Evolutionary conservation across 2,888 invertebrate genomes (phyloP).

Genomic region (Allacma fusca): DNA sequence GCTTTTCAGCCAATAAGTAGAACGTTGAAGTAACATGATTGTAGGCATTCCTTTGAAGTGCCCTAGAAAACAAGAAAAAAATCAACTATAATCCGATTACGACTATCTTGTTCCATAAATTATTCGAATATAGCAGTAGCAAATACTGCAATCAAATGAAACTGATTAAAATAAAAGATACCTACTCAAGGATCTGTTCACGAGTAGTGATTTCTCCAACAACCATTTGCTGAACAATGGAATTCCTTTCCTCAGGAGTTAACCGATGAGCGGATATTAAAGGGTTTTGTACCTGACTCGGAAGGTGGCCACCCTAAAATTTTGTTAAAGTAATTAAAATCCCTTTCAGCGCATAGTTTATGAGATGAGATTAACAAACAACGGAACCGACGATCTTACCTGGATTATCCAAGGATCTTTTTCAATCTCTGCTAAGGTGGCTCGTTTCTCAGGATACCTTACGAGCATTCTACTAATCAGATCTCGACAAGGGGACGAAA

Average conservation of each 20-base stretch:
- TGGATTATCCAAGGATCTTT: slow-evolving; percentile 78
- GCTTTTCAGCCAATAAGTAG: slow-evolving; percentile 92
- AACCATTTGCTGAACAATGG: slow-evolving; percentile 95
- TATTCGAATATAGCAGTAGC: no score
- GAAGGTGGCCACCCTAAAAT: slow-evolving; percentile 44
- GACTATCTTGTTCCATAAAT: not conserved
- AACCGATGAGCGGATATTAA: slow-evolving; percentile 89
- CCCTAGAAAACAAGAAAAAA: slow-evolving; percentile 68
- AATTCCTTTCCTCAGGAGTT: slow-evolving; percentile 87
- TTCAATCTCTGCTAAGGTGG: slow-evolving; percentile 86
- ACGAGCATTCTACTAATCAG: slow-evolving; percentile 93
- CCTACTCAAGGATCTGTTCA: slow-evolving; percentile 90
- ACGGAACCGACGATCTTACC: no score
- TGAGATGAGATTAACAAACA: no score
- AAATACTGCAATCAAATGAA: no score
- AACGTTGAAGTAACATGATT: slow-evolving; percentile 99
- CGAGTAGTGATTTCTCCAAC: slow-evolving; percentile 93
- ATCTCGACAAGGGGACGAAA: slow-evolving; percentile 84
- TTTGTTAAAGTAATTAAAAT: not conserved
- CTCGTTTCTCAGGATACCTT: slow-evolving; percentile 89
- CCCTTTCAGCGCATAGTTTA: no score
- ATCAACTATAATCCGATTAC: not conserved
- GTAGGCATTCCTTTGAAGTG: slow-evolving; percentile 94
- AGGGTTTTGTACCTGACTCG: slow-evolving; percentile 68
- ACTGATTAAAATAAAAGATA: no score